Evolutionary conservation across 1,140 invertebrate species (phyloP).

Genomic region (Eueides isabella): DNA sequence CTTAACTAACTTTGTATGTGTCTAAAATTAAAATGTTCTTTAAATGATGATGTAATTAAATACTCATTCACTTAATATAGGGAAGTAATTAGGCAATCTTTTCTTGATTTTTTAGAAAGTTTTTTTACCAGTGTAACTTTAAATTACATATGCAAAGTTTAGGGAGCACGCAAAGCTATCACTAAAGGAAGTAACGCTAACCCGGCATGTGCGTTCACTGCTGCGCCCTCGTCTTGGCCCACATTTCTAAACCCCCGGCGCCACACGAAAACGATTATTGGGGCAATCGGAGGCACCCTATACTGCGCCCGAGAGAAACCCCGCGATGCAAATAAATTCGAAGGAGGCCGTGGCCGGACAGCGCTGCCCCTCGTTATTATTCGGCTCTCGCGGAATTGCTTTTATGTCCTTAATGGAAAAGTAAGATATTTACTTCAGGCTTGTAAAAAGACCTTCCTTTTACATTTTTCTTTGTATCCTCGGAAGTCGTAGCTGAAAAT

Average conservation of each 20-base stretch:
- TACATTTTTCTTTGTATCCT: constrained; percentile 66
- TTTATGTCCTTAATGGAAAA: constrained; percentile 82
- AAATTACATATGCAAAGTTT: constrained; percentile 57
- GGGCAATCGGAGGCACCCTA: constrained; percentile 71
- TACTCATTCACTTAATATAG: background rate
- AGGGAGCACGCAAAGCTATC: constrained; percentile 42
- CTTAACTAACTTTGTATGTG: too few species aligned
- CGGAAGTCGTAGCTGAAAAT: constrained; percentile 55
- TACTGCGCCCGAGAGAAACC: constrained; percentile 63
- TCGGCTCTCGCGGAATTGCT: constrained; percentile 79
- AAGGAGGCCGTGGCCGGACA: constrained; percentile 71
- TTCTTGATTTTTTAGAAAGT: constrained; percentile 67
- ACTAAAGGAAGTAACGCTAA: constrained; percentile 33
- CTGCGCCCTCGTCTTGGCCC: constrained; percentile 35
- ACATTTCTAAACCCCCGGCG: constrained; percentile 40
- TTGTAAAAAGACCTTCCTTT: constrained; percentile 69
- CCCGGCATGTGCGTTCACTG: constrained; percentile 22
- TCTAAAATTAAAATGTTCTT: background rate
- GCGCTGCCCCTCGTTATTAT: constrained; percentile 79
- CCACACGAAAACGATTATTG: constrained; percentile 76
- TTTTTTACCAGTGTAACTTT: constrained; percentile 70
- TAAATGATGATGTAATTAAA: background rate
- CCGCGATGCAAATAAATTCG: constrained; percentile 80
- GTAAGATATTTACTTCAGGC: constrained; percentile 78
- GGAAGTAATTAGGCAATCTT: background rate